A percentile compares a stretch with the other conserved stretches of the same genome.
phyloP scores from a whole-genome alignment of 2,797 vertebrate species.

The Acanthurus lineatus region DNA sequence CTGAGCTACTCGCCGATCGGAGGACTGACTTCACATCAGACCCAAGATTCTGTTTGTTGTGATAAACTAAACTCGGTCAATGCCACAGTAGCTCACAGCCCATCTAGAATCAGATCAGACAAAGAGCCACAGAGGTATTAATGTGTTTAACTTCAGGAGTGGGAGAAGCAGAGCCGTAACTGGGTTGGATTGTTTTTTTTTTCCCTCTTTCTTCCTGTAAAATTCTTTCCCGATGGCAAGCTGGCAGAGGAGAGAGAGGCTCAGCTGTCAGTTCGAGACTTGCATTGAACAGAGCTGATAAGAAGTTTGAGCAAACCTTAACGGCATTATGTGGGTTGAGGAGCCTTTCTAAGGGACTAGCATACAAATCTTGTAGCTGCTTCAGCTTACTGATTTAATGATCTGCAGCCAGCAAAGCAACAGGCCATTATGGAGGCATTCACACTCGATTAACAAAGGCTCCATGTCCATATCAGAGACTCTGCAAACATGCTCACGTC shows the following conservation, averaged over 20 bases:
- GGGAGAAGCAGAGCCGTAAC: constrained; percentile 44
- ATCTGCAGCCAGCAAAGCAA: constrained; percentile 30
- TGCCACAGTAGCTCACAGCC: constrained; percentile 20
- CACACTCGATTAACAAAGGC: constrained; percentile 13
- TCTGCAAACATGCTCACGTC: constrained; percentile 1
- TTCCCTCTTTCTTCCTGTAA: background rate
- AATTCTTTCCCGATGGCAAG: constrained; percentile 39
- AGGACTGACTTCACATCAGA: constrained; percentile 52
- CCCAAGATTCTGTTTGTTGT: constrained; percentile 14
- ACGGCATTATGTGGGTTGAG: constrained; percentile 20
- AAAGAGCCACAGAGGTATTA: constrained; percentile 61
- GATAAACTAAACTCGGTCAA: constrained; percentile 44
- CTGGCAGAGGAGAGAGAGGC: constrained; percentile 17
- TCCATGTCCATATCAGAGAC: constrained; percentile 20
- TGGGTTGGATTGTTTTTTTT: constrained; percentile 30
- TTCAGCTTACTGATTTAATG: constrained; percentile 28
- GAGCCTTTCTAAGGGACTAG: constrained; percentile 24
- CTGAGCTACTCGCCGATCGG: constrained; percentile 51
- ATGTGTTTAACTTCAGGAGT: constrained; percentile 50
- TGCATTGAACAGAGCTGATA: constrained; percentile 17
- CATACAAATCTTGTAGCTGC: constrained; percentile 21
- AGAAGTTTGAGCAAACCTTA: constrained; percentile 22
- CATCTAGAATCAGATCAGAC: constrained; percentile 54
- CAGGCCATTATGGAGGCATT: constrained; percentile 15
- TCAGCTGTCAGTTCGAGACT: constrained; percentile 38